Conservation (phyloP, 2,888 invertebrate species). For the Adineta ricciae region DNA sequence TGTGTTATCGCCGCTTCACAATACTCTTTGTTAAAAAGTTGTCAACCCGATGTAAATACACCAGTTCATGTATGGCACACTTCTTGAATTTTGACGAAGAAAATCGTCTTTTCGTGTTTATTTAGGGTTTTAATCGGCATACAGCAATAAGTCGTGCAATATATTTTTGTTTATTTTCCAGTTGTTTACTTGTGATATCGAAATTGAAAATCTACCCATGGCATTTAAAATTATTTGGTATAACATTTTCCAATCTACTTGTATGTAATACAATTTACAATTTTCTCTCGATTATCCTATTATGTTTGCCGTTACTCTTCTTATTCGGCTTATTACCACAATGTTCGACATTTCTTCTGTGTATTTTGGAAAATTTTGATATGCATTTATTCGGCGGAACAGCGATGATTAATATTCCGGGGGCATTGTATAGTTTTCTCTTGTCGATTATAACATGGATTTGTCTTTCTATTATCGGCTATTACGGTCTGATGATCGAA, state of each 20-base stretch:
- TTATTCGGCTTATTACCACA: slow-evolving; percentile 88
- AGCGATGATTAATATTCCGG: slow-evolving; percentile 21
- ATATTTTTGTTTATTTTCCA: slow-evolving; percentile 74
- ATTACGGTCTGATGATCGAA: neutral
- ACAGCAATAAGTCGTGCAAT: slow-evolving; percentile 85
- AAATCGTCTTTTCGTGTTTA: neutral
- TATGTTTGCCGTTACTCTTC: slow-evolving; percentile 84
- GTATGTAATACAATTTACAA: neutral
- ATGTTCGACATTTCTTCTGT: slow-evolving; percentile 89
- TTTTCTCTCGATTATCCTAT: slow-evolving; percentile 57
- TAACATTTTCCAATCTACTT: slow-evolving; percentile 15
- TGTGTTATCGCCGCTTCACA: slow-evolving; percentile 95
- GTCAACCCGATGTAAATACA: slow-evolving; percentile 95
- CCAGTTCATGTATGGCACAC: slow-evolving; percentile 79
- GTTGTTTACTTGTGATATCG: slow-evolving; percentile 50
- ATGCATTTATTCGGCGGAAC: slow-evolving; percentile 60
- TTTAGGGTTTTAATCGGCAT: slow-evolving; percentile 75
- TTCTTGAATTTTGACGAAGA: too few relatives aligned
- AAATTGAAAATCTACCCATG: slow-evolving; percentile 6
- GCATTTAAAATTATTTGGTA: neutral
- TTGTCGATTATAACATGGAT: slow-evolving; percentile 2
- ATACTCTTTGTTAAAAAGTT: slow-evolving; percentile 83
- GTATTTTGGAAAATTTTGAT: slow-evolving; percentile 76
- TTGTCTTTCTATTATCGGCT: neutral
- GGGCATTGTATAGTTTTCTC: slow-evolving; percentile 19